These are phyloP conservation scores for Campylomormyrus tamandua DNA, from an alignment of 2,113 vertebrate species.

Conservation along the genomic window DNA sequence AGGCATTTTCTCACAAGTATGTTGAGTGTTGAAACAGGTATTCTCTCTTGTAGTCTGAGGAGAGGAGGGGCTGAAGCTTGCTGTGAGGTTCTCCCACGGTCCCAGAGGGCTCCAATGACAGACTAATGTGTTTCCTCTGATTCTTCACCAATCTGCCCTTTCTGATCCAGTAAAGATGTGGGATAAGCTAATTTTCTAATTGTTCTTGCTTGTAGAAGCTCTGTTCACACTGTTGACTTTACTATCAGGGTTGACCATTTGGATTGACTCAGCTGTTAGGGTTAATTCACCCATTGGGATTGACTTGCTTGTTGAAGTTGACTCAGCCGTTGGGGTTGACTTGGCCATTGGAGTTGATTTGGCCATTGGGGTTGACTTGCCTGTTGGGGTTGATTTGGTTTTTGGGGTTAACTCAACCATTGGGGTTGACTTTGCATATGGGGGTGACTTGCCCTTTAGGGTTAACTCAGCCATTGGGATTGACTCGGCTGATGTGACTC, in stretches of 20 bases:
- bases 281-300: background rate
- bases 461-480: background rate
- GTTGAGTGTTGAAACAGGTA: background rate
- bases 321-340: background rate
- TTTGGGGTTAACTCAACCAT: no score
- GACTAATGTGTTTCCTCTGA: slow-evolving; percentile 34
- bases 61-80: background rate
- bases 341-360: background rate
- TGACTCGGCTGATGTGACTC: background rate
- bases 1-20: background rate
- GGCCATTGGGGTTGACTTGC: background rate
- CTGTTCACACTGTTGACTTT: background rate
- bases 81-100: background rate
- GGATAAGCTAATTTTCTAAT: background rate
- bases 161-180: slow-evolving; percentile 24
- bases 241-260: background rate
- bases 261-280: background rate
- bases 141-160: slow-evolving; percentile 42
- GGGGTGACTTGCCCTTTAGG: no score
- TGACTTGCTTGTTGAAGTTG: background rate
- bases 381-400: no score
- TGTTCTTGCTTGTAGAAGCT: background rate
- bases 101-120: background rate
- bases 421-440: background rate
- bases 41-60: background rate